phyloP scores from a whole-genome alignment of 1,140 invertebrate species.

The Aphelinus certus region DNA sequence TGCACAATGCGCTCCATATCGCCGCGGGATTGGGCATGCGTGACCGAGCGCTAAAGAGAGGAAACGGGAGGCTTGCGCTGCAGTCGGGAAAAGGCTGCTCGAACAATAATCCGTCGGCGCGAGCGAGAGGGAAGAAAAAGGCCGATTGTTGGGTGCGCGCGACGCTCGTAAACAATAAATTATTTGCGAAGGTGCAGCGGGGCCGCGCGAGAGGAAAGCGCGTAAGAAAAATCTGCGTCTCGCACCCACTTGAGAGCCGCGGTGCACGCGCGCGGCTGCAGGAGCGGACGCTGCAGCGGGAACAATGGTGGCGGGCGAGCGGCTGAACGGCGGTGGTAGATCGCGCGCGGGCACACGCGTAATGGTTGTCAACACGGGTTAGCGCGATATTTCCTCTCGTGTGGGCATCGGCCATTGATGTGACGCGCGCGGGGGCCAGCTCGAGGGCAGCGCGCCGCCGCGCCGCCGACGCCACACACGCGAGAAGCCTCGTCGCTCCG shows the following conservation, averaged over 20 bases:
- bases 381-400: conserved; percentile 61
- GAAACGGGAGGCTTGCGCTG: too few relatives aligned
- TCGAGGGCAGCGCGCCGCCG: conserved; percentile 1
- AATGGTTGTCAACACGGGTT: conserved; percentile 63
- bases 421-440: conserved; percentile 12
- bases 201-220: background rate
- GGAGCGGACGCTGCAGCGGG: background rate
- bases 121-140: background rate
- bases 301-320: conserved; percentile 23
- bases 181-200: background rate
- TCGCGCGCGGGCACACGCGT: conserved; percentile 42
- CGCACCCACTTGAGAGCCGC: conserved; percentile 10
- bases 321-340: conserved; percentile 10
- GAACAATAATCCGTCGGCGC: too few relatives aligned
- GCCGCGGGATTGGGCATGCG: too few relatives aligned
- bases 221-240: background rate
- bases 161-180: background rate
- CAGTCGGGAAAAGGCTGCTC: too few relatives aligned
- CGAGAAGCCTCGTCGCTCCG: too few relatives aligned
- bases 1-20: too few relatives aligned
- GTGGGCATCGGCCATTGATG: conserved; percentile 60
- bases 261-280: background rate
- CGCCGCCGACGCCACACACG: too few relatives aligned
- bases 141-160: background rate
- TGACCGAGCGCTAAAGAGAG: too few relatives aligned